These are phyloP conservation scores for Volucella zonaria DNA, from an alignment of 2,888 invertebrate genomes.

Conservation along the genomic window DNA sequence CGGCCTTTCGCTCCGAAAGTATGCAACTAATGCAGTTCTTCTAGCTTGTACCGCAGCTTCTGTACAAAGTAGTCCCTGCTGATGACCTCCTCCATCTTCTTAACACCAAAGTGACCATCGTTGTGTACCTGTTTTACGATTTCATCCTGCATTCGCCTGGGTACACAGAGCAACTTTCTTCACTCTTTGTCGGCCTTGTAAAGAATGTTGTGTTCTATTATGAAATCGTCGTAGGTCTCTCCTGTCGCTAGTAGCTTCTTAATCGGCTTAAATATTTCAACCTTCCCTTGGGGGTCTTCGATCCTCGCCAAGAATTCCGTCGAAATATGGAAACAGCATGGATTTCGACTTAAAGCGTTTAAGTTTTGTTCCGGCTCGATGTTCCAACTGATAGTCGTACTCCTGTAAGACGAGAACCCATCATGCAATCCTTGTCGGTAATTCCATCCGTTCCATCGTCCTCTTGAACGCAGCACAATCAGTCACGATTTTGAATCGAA, in stretches of 20 bases:
- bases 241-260: neutral
- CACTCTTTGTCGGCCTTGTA: slow-evolving; percentile 19
- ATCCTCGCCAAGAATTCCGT: neutral
- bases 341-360: no score
- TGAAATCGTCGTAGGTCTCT: slow-evolving; percentile 11
- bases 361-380: no score
- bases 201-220: neutral
- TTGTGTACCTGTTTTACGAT: slow-evolving; percentile 78
- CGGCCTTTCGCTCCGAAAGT: neutral
- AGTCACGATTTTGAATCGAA: slow-evolving; percentile 39
- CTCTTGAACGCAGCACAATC: no score
- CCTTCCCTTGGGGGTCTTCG: neutral
- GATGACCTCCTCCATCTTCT: slow-evolving; percentile 27
- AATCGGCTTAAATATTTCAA: neutral
- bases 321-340: neutral
- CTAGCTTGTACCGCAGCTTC: slow-evolving; percentile 7
- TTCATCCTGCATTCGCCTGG: slow-evolving; percentile 77
- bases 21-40: slow-evolving; percentile 33
- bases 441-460: no score
- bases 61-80: slow-evolving; percentile 2
- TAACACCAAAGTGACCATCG: slow-evolving; percentile 77
- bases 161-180: slow-evolving; percentile 75
- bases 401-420: no score
- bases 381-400: no score
- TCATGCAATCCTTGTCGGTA: no score